Conservation (phyloP, 2,797 vertebrate species). For the Chaenodraco wilsoni region DNA sequence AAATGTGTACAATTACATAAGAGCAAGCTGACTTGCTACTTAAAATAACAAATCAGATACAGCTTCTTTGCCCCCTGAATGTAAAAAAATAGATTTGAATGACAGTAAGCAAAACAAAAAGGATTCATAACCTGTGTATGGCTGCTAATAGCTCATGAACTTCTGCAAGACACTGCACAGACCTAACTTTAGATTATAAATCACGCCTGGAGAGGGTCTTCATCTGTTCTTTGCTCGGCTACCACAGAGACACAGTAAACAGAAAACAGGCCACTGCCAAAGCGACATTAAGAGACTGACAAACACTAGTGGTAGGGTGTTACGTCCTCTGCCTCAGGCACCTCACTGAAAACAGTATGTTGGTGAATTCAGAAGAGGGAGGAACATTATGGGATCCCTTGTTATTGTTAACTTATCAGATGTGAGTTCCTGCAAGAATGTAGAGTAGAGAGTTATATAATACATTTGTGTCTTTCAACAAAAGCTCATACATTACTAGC, state of each 20-base stretch:
- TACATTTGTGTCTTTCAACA: constrained; percentile 15
- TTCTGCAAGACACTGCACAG: constrained; percentile 21
- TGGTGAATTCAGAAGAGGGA: background rate
- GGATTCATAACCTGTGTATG: constrained; percentile 17
- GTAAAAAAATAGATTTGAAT: constrained; percentile 11
- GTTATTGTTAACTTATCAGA: constrained; percentile 16
- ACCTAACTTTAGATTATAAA: constrained; percentile 27
- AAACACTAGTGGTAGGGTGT: constrained; percentile 15
- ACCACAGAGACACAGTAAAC: constrained; percentile 10
- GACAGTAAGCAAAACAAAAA: constrained; percentile 33
- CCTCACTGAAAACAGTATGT: constrained; percentile 17
- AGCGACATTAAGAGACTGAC: constrained; percentile 2
- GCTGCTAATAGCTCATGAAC: constrained; percentile 14
- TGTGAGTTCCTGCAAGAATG: constrained; percentile 14
- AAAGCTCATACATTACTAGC: too few species aligned
- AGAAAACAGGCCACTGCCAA: constrained; percentile 9
- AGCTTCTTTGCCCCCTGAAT: background rate
- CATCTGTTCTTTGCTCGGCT: constrained; percentile 11
- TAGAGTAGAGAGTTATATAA: constrained; percentile 9
- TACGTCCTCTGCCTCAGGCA: constrained; percentile 14
- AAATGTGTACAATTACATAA: background rate
- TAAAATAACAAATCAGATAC: background rate
- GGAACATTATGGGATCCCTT: constrained; percentile 8
- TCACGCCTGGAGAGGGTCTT: constrained; percentile 17
- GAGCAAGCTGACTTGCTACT: background rate